Evolutionary conservation across 2,797 vertebrate species (phyloP).

Genomic region (Lerista edwardsae): DNA sequence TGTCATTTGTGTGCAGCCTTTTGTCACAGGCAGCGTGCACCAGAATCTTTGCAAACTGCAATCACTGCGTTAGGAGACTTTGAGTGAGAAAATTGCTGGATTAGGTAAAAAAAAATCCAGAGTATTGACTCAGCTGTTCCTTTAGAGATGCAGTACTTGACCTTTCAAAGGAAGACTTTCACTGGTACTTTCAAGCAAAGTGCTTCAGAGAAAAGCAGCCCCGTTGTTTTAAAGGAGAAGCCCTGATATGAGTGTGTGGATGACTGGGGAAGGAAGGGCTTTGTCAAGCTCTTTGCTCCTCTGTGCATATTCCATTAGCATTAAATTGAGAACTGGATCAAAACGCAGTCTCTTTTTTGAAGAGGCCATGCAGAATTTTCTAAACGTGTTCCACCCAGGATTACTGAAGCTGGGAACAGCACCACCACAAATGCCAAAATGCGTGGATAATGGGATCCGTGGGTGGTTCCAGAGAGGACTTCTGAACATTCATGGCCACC

Average conservation of each 20-base stretch:
- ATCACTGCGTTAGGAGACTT: not conserved
- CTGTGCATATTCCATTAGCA: not conserved
- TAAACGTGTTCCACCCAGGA: too few relatives aligned
- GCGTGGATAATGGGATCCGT: too few relatives aligned
- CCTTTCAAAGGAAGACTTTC: not conserved
- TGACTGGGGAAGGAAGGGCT: not conserved
- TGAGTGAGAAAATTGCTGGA: not conserved
- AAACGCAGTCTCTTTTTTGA: too few relatives aligned
- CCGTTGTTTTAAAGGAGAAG: not conserved
- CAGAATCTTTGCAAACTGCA: too few relatives aligned
- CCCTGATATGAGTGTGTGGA: not conserved
- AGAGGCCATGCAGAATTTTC: not conserved
- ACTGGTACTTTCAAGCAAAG: not conserved
- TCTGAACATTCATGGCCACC: too few relatives aligned
- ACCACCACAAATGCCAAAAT: too few relatives aligned
- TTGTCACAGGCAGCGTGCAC: not conserved
- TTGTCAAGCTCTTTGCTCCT: not conserved
- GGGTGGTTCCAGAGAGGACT: too few relatives aligned
- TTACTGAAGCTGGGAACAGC: too few relatives aligned
- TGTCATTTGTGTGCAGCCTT: too few relatives aligned
- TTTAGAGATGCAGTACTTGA: not conserved
- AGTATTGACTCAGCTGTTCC: not conserved
- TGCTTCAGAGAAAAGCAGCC: not conserved
- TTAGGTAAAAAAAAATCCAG: not conserved
- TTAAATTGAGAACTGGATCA: not conserved